phyloP scores from a whole-genome alignment of 2,888 invertebrate species.

The Nesidiocoris tenuis region DNA sequence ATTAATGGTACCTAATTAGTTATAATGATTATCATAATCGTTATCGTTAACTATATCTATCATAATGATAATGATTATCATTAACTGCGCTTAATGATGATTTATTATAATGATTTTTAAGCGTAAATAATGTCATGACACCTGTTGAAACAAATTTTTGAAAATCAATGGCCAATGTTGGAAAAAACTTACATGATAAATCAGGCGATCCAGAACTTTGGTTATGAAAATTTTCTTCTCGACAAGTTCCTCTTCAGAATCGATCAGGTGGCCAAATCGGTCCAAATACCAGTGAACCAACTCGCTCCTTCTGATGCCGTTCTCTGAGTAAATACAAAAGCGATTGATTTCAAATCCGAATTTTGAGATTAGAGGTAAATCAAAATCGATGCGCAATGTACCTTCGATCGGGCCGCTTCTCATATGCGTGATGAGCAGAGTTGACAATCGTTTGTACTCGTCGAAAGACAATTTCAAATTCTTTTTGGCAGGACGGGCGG shows the following conservation, averaged over 20 bases:
- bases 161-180: too few species aligned
- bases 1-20: too few species aligned
- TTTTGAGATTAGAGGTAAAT: background rate
- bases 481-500: slow-evolving; percentile 60
- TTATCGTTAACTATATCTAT: too few species aligned
- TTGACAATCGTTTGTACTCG: slow-evolving; percentile 88
- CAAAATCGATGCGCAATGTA: background rate
- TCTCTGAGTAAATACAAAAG: slow-evolving; percentile 5
- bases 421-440: slow-evolving; percentile 88
- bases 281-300: slow-evolving; percentile 92
- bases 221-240: slow-evolving; percentile 87
- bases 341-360: background rate
- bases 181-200: slow-evolving; percentile 76
- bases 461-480: slow-evolving; percentile 84
- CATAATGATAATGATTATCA: too few species aligned
- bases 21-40: too few species aligned
- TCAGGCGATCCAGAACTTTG: slow-evolving; percentile 89
- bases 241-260: slow-evolving; percentile 85
- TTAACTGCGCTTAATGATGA: too few species aligned
- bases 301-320: slow-evolving; percentile 60
- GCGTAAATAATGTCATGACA: too few species aligned
- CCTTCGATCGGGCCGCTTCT: slow-evolving; percentile 68
- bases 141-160: too few species aligned
- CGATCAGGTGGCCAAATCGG: slow-evolving; percentile 81
- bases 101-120: too few species aligned